These are phyloP conservation scores for Aulostomus chinensis DNA, from an alignment of 2,797 vertebrate genomes.

Conservation along the genomic window DNA sequence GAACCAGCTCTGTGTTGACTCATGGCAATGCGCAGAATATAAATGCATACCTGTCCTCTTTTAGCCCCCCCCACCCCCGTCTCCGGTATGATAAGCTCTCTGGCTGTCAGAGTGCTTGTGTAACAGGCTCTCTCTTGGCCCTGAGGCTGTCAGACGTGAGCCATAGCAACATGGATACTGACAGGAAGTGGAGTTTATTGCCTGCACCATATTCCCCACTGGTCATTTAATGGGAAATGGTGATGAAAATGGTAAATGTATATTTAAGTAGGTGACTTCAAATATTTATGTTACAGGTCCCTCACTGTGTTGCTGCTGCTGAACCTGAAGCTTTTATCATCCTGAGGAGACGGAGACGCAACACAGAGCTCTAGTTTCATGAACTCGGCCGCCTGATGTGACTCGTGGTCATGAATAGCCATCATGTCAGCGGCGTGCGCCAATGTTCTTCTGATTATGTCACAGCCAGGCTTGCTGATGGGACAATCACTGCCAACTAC, in stretches of 20 bases:
- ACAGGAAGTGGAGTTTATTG: slow-evolving; percentile 51
- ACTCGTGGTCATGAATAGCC: too few species aligned
- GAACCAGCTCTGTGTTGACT: slow-evolving; percentile 8
- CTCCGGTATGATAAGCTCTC: slow-evolving; percentile 40
- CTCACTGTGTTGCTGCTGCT: neutral
- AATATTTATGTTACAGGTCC: slow-evolving; percentile 15
- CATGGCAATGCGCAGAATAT: slow-evolving; percentile 42
- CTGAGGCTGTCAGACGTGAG: slow-evolving; percentile 43
- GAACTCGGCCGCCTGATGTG: too few species aligned
- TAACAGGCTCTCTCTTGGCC: slow-evolving; percentile 38
- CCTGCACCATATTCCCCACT: slow-evolving; percentile 35
- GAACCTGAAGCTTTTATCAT: slow-evolving; percentile 2
- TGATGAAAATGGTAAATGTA: slow-evolving; percentile 43
- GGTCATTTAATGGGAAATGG: slow-evolving; percentile 52
- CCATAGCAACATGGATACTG: slow-evolving; percentile 48
- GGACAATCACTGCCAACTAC: too few species aligned
- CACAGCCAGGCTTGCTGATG: too few species aligned
- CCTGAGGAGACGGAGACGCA: neutral
- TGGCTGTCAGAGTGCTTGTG: slow-evolving; percentile 36
- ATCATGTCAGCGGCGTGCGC: too few species aligned
- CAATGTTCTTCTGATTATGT: too few species aligned
- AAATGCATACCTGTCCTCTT: slow-evolving; percentile 28
- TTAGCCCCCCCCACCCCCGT: slow-evolving; percentile 19
- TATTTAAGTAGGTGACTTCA: slow-evolving; percentile 20
- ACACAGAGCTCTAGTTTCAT: neutral